Base-by-base conservation (phyloP, 2,888 invertebrate species). In the Muschampia plurimacula region DNA sequence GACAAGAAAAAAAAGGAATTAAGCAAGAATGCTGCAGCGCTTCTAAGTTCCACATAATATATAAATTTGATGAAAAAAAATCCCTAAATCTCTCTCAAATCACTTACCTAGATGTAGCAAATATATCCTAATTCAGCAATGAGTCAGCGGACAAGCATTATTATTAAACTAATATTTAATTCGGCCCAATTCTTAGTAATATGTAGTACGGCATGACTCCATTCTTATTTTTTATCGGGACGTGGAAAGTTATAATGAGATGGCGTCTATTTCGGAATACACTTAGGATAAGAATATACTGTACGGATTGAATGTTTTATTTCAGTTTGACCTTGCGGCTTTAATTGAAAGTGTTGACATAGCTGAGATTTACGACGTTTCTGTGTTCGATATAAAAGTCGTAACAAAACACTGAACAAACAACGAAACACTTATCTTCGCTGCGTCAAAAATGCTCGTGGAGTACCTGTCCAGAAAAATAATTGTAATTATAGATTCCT, bases 331-430 rank as follows among this genome's bases (percentile, higher is more conserved):
- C 93, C 93, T 93, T 93, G 89, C 76, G 69, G 67, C 75, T 85
- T 88, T 92, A 93, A 93, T 92, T 89, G 93, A 92, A 93, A 87
- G 92, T 91, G 93, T 88, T 93, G 93, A 93, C 92, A 93, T 81
- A 83, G 76, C 76, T 73, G 77, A 89, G 92, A 93, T 93, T 93
- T 93, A 92, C 91, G 80, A 74, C 81, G 83, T 88, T 87, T 83
- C 86, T 86, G 86, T 86, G 86, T 85, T 86, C 84, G 83, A 84
- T 87, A 83, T 85, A 85, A 72, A 72, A 86, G 84, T 85, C 84
- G 87, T 87, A 86, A 89, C 90, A 89, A 89, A 89, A 89, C 88
- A 89, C 52, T 72, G 72, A 52, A 46, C 52, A 67, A 67, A 67
- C 72, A 67, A 15, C 9, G 12, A 67, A 62, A 52, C 62, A 72